phyloP scores from a whole-genome alignment of 2,888 invertebrate genomes.

The Nomada ferruginata region DNA sequence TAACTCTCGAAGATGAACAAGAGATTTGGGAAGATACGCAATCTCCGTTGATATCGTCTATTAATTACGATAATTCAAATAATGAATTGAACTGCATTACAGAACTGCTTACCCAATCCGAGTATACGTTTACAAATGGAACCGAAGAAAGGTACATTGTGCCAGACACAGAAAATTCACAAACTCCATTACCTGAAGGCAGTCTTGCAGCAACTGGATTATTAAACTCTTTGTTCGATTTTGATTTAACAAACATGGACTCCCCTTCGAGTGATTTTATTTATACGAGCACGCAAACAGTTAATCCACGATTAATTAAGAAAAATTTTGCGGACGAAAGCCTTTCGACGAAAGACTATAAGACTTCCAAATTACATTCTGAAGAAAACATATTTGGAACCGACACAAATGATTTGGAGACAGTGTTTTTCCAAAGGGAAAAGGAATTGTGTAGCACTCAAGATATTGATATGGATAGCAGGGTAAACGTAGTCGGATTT shows the following conservation, averaged over 20 bases:
- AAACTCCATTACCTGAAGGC: constrained; percentile 45
- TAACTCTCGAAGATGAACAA: constrained; percentile 70
- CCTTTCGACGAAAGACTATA: constrained; percentile 16
- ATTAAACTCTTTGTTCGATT: constrained; percentile 67
- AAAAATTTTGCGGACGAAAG: constrained; percentile 44
- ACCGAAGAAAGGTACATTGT: constrained; percentile 24
- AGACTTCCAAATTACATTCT: constrained; percentile 10
- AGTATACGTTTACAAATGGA: constrained; percentile 31
- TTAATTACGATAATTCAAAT: constrained; percentile 53
- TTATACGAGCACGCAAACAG: constrained; percentile 68
- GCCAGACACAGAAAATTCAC: constrained; percentile 28
- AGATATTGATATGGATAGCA: constrained; percentile 37
- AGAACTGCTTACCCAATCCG: constrained; percentile 54
- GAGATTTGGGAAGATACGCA: constrained; percentile 66
- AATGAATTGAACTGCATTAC: constrained; percentile 55
- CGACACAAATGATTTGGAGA: constrained; percentile 2
- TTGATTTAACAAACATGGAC: constrained; percentile 69
- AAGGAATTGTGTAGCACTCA: constrained; percentile 40
- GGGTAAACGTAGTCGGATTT: constrained; percentile 48
- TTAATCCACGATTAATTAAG: constrained; percentile 70
- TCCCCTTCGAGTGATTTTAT: constrained; percentile 67
- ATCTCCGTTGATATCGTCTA: constrained; percentile 48
- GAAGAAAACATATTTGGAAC: not conserved
- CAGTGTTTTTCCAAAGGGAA: not conserved
- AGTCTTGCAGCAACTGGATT: constrained; percentile 53